phyloP scores from a whole-genome alignment of 2,888 invertebrate genomes.

The Boloria selene region DNA sequence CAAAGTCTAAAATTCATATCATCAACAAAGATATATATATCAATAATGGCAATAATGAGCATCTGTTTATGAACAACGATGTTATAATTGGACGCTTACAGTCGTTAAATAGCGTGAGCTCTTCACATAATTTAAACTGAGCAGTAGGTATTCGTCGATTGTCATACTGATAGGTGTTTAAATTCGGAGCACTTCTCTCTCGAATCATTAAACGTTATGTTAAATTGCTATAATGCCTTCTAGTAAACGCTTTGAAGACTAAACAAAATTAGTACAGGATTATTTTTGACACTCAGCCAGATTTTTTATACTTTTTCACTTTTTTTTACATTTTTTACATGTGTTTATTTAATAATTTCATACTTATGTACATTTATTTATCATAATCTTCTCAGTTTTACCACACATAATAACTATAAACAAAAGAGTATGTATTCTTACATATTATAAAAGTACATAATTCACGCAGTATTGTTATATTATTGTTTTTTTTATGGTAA shows the following conservation, averaged over 20 bases:
- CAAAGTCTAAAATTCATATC: slow-evolving; percentile 2
- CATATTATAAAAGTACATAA: no score
- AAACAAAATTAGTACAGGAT: neutral
- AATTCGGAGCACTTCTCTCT: slow-evolving; percentile 35
- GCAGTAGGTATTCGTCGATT: slow-evolving; percentile 28
- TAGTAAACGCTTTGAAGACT: slow-evolving; percentile 16
- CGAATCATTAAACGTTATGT: slow-evolving; percentile 31
- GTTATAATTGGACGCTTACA: slow-evolving; percentile 37
- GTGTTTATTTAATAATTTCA: no score
- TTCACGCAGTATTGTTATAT: no score
- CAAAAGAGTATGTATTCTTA: no score
- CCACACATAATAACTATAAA: no score
- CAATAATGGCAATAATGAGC: slow-evolving; percentile 35
- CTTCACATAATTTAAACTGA: slow-evolving; percentile 34
- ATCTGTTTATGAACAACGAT: slow-evolving; percentile 36
- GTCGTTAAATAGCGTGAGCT: slow-evolving; percentile 29
- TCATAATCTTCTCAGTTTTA: no score
- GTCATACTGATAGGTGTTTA: slow-evolving; percentile 13
- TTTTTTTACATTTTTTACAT: no score
- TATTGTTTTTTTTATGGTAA: no score
- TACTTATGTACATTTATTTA: no score
- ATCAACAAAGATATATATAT: slow-evolving; percentile 28
- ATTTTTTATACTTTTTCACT: no score
- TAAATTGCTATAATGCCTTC: slow-evolving; percentile 28
- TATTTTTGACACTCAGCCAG: no score